phyloP scores from a whole-genome alignment of 2,797 vertebrate species.

The Tapera naevia region DNA sequence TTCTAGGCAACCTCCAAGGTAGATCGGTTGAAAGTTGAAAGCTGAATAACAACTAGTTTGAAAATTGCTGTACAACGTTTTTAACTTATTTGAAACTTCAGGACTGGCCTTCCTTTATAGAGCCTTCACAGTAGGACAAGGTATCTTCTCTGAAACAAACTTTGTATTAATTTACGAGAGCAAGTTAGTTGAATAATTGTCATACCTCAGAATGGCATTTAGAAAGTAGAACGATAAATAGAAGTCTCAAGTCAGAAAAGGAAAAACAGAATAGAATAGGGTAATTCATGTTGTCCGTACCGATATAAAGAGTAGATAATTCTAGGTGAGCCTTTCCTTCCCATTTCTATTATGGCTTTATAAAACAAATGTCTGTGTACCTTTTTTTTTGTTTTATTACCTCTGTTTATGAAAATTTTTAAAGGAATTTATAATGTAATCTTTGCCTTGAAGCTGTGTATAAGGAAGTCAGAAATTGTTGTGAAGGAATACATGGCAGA shows the following conservation, averaged over 20 bases:
- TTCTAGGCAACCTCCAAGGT: neutral
- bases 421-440: neutral
- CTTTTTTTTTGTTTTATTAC: neutral
- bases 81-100: neutral
- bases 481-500: neutral
- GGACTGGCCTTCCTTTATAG: neutral
- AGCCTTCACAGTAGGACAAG: neutral
- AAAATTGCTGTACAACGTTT: neutral
- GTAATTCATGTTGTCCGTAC: neutral
- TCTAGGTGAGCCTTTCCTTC: neutral
- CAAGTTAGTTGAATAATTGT: too few species aligned
- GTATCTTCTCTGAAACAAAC: neutral
- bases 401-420: neutral
- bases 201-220: neutral
- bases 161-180: too few species aligned
- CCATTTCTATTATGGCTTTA: neutral
- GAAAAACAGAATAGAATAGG: neutral
- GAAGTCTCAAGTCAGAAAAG: neutral
- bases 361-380: neutral
- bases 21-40: neutral
- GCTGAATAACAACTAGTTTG: neutral
- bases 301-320: neutral
- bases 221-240: neutral
- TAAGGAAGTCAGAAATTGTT: neutral
- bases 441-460: neutral